These are phyloP conservation scores for Oxyura jamaicensis DNA, from an alignment of 2,113 vertebrate species.

Conservation along the genomic window DNA sequence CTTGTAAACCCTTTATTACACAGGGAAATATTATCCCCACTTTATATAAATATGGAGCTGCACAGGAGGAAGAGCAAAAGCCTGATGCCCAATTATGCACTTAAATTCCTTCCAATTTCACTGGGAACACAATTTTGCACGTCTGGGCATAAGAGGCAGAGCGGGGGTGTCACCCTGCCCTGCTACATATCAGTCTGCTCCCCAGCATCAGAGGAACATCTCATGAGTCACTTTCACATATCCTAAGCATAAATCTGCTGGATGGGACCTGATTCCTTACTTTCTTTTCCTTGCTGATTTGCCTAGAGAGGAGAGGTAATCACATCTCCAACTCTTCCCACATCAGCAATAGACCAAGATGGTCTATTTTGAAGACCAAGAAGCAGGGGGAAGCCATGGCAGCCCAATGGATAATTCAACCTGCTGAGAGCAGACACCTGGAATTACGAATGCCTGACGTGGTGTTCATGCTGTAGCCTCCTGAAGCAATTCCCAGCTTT, in stretches of 20 bases:
- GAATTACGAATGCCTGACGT: background rate
- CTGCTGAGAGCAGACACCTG: background rate
- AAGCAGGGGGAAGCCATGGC: rapidly evolving
- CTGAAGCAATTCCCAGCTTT: background rate
- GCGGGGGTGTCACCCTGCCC: background rate
- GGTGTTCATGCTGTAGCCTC: background rate
- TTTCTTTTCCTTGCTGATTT: background rate
- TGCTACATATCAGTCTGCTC: background rate
- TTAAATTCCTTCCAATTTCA: background rate
- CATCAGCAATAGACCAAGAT: background rate
- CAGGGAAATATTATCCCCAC: background rate
- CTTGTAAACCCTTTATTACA: background rate
- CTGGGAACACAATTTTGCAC: background rate
- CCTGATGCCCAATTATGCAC: background rate
- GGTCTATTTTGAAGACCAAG: background rate
- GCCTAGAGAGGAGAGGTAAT: background rate
- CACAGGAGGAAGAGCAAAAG: background rate
- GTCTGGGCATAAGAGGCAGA: background rate
- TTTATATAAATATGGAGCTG: background rate
- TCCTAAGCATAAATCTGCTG: background rate
- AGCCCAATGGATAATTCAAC: background rate
- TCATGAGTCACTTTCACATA: background rate
- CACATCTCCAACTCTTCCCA: background rate
- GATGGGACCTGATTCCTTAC: background rate
- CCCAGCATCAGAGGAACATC: background rate